Evolutionary conservation across 2,113 vertebrate species (phyloP).

Genomic region (Synchiropus splendidus): DNA sequence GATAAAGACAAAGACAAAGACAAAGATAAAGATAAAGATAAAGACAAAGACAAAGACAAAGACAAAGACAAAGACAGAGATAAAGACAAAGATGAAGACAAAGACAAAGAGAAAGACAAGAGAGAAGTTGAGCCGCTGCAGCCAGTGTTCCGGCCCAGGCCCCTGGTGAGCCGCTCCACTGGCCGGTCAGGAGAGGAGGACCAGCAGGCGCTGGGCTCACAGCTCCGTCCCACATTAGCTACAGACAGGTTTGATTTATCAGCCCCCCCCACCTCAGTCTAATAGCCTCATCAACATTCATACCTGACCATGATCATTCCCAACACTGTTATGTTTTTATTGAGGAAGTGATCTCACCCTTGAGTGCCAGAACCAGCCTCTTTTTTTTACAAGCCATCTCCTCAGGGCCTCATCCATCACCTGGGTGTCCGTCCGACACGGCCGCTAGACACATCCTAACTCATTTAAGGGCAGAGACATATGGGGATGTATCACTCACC

Average conservation of each 20-base stretch:
- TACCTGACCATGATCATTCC: conserved; percentile 51
- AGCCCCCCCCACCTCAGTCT: conserved; percentile 36
- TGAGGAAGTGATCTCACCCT: conserved; percentile 61
- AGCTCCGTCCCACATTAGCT: conserved; percentile 24
- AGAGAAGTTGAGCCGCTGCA: no score
- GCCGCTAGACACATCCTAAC: conserved; percentile 52
- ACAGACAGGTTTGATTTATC: conserved; percentile 51
- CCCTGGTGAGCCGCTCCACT: no score
- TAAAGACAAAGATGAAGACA: no score
- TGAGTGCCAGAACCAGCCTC: conserved; percentile 62
- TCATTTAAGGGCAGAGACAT: conserved; percentile 53
- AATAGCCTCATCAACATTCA: conserved; percentile 67
- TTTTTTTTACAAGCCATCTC: conserved; percentile 57
- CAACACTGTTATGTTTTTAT: conserved; percentile 56
- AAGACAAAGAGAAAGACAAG: no score
- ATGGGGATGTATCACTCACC: conserved; percentile 39
- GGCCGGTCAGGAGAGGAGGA: no score
- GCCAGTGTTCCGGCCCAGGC: no score
- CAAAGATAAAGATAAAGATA: no score
- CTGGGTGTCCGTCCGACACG: conserved; percentile 35
- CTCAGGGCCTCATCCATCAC: conserved; percentile 58
- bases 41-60: no score
- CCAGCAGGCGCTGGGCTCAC: conserved; percentile 8
- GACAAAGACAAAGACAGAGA: no score
- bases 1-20: no score